A percentile compares a stretch with the other conserved stretches of the same genome.
Conservation (phyloP, 1,140 invertebrate genomes). For the Bradysia coprophila region DNA sequence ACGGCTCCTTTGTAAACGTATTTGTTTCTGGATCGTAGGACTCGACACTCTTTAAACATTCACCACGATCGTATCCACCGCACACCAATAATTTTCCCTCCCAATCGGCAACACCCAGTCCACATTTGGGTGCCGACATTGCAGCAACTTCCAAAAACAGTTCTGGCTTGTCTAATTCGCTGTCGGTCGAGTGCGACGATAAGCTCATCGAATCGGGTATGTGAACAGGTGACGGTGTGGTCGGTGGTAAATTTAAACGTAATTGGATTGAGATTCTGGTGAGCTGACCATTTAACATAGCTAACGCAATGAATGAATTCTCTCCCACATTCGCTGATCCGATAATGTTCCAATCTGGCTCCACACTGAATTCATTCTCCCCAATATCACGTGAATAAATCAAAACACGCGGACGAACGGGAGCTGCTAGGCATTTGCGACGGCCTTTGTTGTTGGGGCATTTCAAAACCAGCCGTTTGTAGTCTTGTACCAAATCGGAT, state of each 20-base stretch:
- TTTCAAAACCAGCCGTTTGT: slow-evolving; percentile 48
- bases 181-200: not conserved
- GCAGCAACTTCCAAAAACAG: slow-evolving; percentile 39
- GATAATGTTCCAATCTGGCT: slow-evolving; percentile 47
- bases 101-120: slow-evolving; percentile 50
- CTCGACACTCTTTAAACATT: slow-evolving; percentile 60
- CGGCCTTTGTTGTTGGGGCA: slow-evolving; percentile 23
- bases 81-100: slow-evolving; percentile 45
- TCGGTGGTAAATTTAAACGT: slow-evolving; percentile 21
- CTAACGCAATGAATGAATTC: slow-evolving; percentile 44
- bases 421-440: slow-evolving; percentile 29
- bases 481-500: slow-evolving; percentile 62
- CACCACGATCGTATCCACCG: slow-evolving; percentile 73
- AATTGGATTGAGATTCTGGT: slow-evolving; percentile 42
- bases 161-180: slow-evolving; percentile 24
- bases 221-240: slow-evolving; percentile 23
- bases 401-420: slow-evolving; percentile 39
- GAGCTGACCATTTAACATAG: slow-evolving; percentile 39
- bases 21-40: slow-evolving; percentile 49
- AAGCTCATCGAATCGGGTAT: slow-evolving; percentile 6
- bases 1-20: slow-evolving; percentile 40
- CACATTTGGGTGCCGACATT: slow-evolving; percentile 46
- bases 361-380: slow-evolving; percentile 29
- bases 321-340: slow-evolving; percentile 34
- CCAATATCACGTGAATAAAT: slow-evolving; percentile 34